Evolutionary conservation across 64 coral and sea anemone genomes (phyloP).

Genomic region (Exaiptasia diaphana): DNA sequence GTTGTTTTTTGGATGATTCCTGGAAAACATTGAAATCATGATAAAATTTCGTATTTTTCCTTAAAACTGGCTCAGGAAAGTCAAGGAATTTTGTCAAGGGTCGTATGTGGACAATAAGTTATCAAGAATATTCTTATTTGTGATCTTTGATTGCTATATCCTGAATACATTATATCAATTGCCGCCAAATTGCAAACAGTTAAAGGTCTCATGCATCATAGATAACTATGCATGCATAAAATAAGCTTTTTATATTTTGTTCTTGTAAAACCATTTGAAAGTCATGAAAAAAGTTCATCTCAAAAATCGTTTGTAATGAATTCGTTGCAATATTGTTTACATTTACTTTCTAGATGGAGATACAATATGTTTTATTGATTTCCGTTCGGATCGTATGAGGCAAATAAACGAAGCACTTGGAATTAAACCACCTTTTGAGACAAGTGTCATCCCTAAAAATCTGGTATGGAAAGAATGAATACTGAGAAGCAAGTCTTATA

Average conservation of each 20-base stretch:
- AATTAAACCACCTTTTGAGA: conserved; percentile 95
- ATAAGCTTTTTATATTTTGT: too few relatives aligned
- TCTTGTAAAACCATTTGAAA: too few relatives aligned
- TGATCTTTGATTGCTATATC: too few relatives aligned
- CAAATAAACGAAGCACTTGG: conserved; percentile 94
- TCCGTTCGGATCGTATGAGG: conserved; percentile 91
- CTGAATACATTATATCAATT: too few relatives aligned
- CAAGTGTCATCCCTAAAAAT: conserved; percentile 78
- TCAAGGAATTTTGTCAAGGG: neutral
- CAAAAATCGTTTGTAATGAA: neutral
- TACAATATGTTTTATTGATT: conserved; percentile 88
- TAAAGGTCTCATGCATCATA: too few relatives aligned
- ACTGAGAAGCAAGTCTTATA: too few relatives aligned
- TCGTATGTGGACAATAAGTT: too few relatives aligned
- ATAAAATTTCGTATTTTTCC: neutral
- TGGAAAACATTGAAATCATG: neutral
- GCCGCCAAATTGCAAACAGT: too few relatives aligned
- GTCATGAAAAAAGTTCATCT: too few relatives aligned
- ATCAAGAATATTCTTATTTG: too few relatives aligned
- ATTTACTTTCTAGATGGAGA: conserved; percentile 75
- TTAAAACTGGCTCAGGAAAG: neutral
- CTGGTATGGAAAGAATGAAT: conserved; percentile 70
- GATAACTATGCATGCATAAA: too few relatives aligned
- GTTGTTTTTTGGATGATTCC: neutral
- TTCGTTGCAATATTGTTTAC: neutral